A percentile compares a stretch with the other conserved stretches of the same genome.
These are phyloP conservation scores for Formica selysi DNA, from an alignment of 1,140 invertebrate genomes.

Conservation along the genomic window DNA sequence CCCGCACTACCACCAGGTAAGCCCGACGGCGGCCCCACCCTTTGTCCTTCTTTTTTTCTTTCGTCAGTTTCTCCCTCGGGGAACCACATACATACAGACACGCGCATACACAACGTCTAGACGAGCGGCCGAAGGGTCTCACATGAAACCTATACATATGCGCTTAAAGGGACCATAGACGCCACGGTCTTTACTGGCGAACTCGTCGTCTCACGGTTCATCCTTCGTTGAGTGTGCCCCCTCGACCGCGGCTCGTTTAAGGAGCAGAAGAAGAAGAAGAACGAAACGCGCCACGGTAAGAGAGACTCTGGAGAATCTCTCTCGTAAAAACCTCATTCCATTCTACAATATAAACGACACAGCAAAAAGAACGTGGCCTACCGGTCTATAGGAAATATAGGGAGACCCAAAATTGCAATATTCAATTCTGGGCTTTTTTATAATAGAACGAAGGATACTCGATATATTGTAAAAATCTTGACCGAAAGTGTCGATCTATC, in stretches of 20 bases:
- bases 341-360: constrained; percentile 23
- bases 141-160: neutral
- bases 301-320: constrained; percentile 19
- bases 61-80: constrained; percentile 41
- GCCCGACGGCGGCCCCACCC: constrained; percentile 22
- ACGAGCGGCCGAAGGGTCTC: neutral
- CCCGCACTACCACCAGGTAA: constrained; percentile 30
- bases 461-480: constrained; percentile 1
- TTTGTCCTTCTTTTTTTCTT: constrained; percentile 24
- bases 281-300: neutral
- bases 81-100: neutral
- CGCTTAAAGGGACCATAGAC: neutral
- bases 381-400: no score
- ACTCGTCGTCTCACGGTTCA: constrained; percentile 43
- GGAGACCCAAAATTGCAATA: neutral
- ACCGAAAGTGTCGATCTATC: neutral
- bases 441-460: neutral
- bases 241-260: constrained; percentile 13
- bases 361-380: constrained; percentile 2
- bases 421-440: constrained; percentile 3
- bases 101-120: neutral
- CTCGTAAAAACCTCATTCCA: constrained; percentile 44
- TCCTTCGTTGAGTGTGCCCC: constrained; percentile 22
- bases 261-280: constrained; percentile 14
- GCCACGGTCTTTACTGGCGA: neutral